Evolutionary conservation across 2,888 invertebrate species (phyloP).

Genomic region (Dryobota labecula): DNA sequence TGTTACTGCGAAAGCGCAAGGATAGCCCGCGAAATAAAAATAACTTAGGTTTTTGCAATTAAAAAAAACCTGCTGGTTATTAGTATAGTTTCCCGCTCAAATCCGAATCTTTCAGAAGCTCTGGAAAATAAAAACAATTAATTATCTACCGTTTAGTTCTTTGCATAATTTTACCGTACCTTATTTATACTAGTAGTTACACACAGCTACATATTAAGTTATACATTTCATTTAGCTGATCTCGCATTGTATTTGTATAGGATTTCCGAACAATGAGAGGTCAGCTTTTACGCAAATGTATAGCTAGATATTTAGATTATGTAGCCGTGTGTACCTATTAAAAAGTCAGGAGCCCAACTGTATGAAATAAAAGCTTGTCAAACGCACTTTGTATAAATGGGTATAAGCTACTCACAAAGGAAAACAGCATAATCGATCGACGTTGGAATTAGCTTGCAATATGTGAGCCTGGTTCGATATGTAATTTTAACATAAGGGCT

Average conservation of each 20-base stretch:
- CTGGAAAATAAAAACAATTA: neutral
- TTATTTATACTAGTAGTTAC: neutral
- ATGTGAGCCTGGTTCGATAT: slow-evolving; percentile 9
- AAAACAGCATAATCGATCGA: slow-evolving; percentile 37
- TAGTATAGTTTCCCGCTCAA: neutral
- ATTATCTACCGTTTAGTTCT: too few relatives aligned
- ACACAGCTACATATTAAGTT: too few relatives aligned
- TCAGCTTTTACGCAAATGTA: too few relatives aligned
- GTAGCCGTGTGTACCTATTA: too few relatives aligned
- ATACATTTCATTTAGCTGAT: too few relatives aligned
- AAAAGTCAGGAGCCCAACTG: neutral
- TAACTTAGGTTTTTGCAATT: too few relatives aligned
- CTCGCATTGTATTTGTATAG: too few relatives aligned
- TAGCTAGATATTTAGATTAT: too few relatives aligned
- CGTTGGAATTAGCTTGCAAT: slow-evolving; percentile 33
- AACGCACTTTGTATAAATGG: slow-evolving; percentile 20
- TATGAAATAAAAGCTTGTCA: slow-evolving; percentile 21
- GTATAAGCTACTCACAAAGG: slow-evolving; percentile 28
- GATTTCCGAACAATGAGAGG: too few relatives aligned
- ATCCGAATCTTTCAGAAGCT: neutral
- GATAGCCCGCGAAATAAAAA: too few relatives aligned
- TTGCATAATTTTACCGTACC: neutral
- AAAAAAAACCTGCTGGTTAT: too few relatives aligned
- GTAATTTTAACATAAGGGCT: slow-evolving; percentile 6
- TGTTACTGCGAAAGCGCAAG: too few relatives aligned